Percentiles rank a stretch among this genome's conserved stretches.
phyloP scores from a whole-genome alignment of 2,797 vertebrate genomes.

The Rhodeus uyekii region DNA sequence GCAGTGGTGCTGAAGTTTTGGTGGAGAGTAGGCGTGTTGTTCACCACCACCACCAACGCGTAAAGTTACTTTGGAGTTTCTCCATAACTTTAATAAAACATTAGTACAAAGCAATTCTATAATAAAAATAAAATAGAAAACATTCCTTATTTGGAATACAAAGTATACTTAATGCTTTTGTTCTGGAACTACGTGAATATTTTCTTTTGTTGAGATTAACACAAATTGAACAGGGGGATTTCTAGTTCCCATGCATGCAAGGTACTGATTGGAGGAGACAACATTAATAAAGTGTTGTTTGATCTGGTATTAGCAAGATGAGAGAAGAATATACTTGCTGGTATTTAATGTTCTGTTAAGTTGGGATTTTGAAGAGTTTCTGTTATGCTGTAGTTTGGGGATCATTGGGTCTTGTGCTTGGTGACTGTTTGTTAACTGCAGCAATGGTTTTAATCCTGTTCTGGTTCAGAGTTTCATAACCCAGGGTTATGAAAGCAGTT shows the following conservation, averaged over 20 bases:
- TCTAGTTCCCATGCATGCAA: background rate
- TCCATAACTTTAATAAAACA: too few species aligned
- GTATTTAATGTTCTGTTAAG: background rate
- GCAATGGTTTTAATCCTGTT: background rate
- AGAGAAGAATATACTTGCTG: background rate
- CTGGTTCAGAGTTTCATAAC: background rate
- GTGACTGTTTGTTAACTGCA: background rate
- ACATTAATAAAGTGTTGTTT: background rate
- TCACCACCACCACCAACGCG: too few species aligned
- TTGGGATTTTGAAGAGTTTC: background rate
- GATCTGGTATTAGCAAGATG: background rate
- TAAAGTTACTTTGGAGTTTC: too few species aligned
- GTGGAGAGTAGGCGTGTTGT: too few species aligned
- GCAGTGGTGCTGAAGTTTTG: too few species aligned
- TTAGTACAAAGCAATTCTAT: too few species aligned
- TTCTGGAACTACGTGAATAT: background rate
- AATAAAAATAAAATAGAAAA: background rate
- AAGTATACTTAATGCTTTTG: background rate
- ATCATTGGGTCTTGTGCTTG: background rate
- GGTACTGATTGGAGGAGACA: background rate
- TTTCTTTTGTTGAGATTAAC: background rate
- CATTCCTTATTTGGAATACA: background rate
- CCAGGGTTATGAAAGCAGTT: background rate
- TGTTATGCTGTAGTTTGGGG: background rate
- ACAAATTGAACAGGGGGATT: background rate